Evolutionary conservation across 2,888 invertebrate genomes (phyloP), one percentile per base, ranked within the genome.

Genomic region (Palloptera scutellata): DNA sequence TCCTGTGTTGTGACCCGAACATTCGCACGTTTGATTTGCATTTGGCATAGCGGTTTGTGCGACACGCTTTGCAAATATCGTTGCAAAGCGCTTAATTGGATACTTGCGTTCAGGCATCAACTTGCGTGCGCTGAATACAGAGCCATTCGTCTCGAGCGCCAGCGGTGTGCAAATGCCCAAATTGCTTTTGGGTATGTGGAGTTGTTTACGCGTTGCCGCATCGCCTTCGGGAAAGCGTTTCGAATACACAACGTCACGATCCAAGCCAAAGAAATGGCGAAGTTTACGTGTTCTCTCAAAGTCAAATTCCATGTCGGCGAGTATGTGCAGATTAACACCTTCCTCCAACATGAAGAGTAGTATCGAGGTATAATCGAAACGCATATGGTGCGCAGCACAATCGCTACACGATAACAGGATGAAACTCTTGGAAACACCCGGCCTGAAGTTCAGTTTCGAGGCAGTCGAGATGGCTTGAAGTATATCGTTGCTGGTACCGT

Each of bases 381-480:
- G 88, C 90, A 92, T 92, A 74, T 88, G 87, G 52, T 85, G 83
- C 5, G 89, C 87, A 72, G 90, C 88, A 82, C 96, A 96, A 63
- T 88, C 88, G 12, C 91, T 89, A 84, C 96, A 96, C 0, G 94
- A 92, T 78, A 96, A 81, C 53, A 96, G 86, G 69, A 96, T 87
- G 72, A 96, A 90, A 3, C 91, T 92, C 80, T 94, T 92, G 0
- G 95, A 91, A 30, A 92, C 94, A 0, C 92, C 96, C 1, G 94
- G 89, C 43, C 96, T 88, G 87, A 93, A 95, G 68, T 91, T 89
- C 58, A 95, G 86, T 69, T 88, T 87, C 0, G 91, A 89, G 15
- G 93, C 92, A 79, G 89, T 90, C 59, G 89, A 89, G 13, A 95
- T 87, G 10, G 94, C 95, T 43, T 88, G 89, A 81, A 94, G 92